These are phyloP conservation scores for Sebastes minor DNA, from an alignment of 2,797 vertebrate species.

Conservation along the genomic window DNA sequence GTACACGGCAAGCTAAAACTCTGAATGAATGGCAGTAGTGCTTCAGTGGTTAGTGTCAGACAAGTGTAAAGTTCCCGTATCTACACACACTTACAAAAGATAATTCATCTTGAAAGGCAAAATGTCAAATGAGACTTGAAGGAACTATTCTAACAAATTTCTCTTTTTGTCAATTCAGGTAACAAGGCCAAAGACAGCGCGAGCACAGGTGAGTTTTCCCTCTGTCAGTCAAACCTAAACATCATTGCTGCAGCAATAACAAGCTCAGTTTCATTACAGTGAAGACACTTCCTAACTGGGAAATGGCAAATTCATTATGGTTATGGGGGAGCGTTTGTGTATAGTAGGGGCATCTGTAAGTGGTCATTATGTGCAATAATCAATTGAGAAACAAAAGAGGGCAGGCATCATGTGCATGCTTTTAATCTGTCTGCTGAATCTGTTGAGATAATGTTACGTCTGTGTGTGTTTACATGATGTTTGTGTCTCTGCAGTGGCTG, in stretches of 20 bases:
- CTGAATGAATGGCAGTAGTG: neutral
- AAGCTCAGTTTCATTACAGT: neutral
- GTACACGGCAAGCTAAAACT: neutral
- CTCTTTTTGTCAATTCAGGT: constrained; percentile 80
- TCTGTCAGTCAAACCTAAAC: constrained; percentile 8
- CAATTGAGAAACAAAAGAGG: constrained; percentile 2
- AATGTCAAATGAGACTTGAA: neutral
- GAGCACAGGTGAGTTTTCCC: constrained; percentile 87
- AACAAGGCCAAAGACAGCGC: constrained; percentile 97
- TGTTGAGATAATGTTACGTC: constrained; percentile 15
- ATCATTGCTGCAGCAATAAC: neutral
- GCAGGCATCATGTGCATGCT: neutral
- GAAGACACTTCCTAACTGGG: neutral
- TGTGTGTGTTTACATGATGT: neutral
- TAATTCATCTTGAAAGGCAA: neutral
- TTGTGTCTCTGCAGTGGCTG: constrained; percentile 86
- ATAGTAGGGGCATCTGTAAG: neutral
- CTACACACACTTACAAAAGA: neutral
- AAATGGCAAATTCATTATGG: neutral
- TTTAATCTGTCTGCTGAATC: constrained; percentile 39
- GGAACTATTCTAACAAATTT: neutral
- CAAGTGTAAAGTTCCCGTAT: neutral
- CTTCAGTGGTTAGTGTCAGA: neutral
- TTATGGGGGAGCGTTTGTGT: neutral
- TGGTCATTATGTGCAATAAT: constrained; percentile 12